phyloP scores from a whole-genome alignment of 2,113 vertebrate species.

The Dascyllus trimaculatus region DNA sequence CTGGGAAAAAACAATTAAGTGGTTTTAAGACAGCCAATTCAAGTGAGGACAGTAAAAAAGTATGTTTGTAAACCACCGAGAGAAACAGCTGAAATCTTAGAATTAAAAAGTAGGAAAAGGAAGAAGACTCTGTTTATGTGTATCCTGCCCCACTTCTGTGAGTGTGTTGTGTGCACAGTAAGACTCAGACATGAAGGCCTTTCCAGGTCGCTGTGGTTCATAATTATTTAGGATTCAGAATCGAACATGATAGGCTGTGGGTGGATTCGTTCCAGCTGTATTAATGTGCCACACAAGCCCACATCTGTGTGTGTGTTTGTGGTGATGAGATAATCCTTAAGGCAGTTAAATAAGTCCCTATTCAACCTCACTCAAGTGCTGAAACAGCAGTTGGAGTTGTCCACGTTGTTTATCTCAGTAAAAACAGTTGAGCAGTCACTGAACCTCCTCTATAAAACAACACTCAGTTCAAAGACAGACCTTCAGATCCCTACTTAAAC shows the following conservation, averaged over 20 bases:
- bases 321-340: conserved; percentile 48
- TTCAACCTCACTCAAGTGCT: conserved; percentile 37
- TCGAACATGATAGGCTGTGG: conserved; percentile 21
- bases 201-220: conserved; percentile 55
- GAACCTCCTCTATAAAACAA: conserved; percentile 49
- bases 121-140: not conserved
- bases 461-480: conserved; percentile 54
- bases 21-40: conserved; percentile 34
- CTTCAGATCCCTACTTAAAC: conserved; percentile 55
- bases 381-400: conserved; percentile 55
- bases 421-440: conserved; percentile 39
- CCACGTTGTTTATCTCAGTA: conserved; percentile 60
- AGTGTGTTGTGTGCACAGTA: not conserved
- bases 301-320: conserved; percentile 33
- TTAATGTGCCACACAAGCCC: conserved; percentile 7
- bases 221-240: conserved; percentile 44
- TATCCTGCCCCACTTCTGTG: conserved; percentile 54
- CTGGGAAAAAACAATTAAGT: conserved; percentile 33
- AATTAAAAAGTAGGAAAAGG: conserved; percentile 19
- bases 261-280: conserved; percentile 53
- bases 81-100: conserved; percentile 24
- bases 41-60: conserved; percentile 35
- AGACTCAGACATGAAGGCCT: conserved; percentile 8
- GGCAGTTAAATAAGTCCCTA: conserved; percentile 21
- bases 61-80: conserved; percentile 14